phyloP scores from a whole-genome alignment of 2,113 vertebrate genomes.

The Percopsis transmontana region DNA sequence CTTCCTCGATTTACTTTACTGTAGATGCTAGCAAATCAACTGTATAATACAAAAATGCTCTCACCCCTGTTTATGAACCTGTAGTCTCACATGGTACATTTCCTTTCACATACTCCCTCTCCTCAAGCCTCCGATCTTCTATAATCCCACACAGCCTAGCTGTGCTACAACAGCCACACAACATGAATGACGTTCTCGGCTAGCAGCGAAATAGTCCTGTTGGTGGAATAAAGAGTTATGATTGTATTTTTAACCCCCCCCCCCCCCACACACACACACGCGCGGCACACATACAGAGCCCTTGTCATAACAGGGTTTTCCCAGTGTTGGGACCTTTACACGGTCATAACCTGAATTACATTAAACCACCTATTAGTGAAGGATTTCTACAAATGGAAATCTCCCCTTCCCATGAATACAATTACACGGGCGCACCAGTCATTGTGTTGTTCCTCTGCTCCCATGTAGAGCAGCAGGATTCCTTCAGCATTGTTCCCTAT shows the following conservation, averaged over 20 bases:
- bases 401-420: slow-evolving; percentile 69
- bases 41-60: background rate
- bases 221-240: slow-evolving; percentile 20
- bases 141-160: slow-evolving; percentile 11
- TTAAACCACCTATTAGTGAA: slow-evolving; percentile 71
- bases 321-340: slow-evolving; percentile 53
- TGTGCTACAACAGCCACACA: slow-evolving; percentile 2
- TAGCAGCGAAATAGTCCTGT: slow-evolving; percentile 8
- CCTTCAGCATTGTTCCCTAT: slow-evolving; percentile 68
- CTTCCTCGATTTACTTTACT: background rate
- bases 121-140: slow-evolving; percentile 13
- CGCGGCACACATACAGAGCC: too few relatives aligned
- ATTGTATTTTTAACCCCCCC: slow-evolving; percentile 58
- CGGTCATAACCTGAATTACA: slow-evolving; percentile 70
- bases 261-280: too few relatives aligned
- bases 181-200: slow-evolving; percentile 3
- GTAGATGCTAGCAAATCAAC: background rate
- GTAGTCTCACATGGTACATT: slow-evolving; percentile 5
- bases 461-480: slow-evolving; percentile 70
- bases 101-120: slow-evolving; percentile 7
- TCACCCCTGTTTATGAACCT: slow-evolving; percentile 9
- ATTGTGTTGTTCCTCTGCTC: slow-evolving; percentile 63
- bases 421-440: slow-evolving; percentile 66
- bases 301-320: slow-evolving; percentile 39
- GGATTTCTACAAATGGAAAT: slow-evolving; percentile 72